Evolutionary conservation across 1,140 invertebrate species (phyloP), one percentile per base, ranked within the genome.

Genomic region (Drosophila rhopaloa): DNA sequence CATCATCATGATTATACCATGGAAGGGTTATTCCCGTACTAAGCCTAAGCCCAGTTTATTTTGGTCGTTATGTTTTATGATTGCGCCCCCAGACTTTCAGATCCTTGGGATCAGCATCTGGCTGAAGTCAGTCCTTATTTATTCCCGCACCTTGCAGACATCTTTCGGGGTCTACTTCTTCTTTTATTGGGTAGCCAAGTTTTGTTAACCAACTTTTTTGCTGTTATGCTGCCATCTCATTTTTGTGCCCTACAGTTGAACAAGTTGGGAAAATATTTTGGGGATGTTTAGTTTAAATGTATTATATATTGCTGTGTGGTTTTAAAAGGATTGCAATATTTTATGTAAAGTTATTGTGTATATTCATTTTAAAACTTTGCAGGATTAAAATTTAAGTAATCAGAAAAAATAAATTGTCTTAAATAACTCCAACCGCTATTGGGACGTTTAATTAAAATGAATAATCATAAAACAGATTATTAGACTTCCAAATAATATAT

Each of bases 31-130:
- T 40, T 55, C 38, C 11, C 9, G n/a, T 14, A 29, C 70, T 76
- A 62, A 83, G 70, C 79, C 58, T 46, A 75, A 66, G 54, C 32
- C 11, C 43, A 14, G 47, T 66, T 85, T 62, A 85, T 72, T 55
- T 59, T 19, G 48, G 53, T 63, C 63, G 55, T 86, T 86, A 81
- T 78, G 78, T 78, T 86, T 81, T 74, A 81, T 61, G 65, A 82
- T 81, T 67, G 44, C 50, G 7, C 14, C 16, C 40, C 10, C 37
- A 41, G 37, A 43, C 38, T 44, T 29, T 40, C 3, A 37, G 19
- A 50, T 47, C 29, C 35, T 32, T 40, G 14, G 58, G 37, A 35
- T 59, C 56, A 73, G 53, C 62, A 43, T 58, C 40, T 56, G 48
- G 16, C 41, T 54, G 43, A 9, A 41, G 65, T 68, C 43, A 57